Base-by-base conservation (phyloP, 2,113 vertebrate genomes). In the Sorex araneus region DNA sequence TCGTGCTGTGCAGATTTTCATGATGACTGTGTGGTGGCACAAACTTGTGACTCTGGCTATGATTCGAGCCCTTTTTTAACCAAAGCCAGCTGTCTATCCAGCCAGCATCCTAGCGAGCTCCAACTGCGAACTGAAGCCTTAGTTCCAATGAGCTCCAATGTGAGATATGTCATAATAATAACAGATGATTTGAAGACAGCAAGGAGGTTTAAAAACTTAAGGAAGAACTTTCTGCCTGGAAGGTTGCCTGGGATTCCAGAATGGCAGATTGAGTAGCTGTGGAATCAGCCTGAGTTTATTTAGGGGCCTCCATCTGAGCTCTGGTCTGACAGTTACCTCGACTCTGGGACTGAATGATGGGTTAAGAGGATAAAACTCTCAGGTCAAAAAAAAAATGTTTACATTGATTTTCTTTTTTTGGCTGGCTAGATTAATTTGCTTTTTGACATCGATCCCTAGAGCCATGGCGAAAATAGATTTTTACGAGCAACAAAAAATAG, bases 401-500 rank as follows among this genome's bases (percentile, higher is more conserved):
- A 64, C 9, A n/a, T 23, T 47, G 36, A 85, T 83, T 89, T 43
- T 91, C 92, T 78, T 67, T 90, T 76, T 16, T 43, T 32, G 6
- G 3, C 27, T 50, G 6, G 63, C 83, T 27, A 83, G 64, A 73
- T 70, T 66, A 89, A 88, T 34, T 84, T 91, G 84, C 19, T 75
- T 19, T 88, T 80, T 60, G 89, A 75, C 16, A 34, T 87, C 6
- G 32, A 45, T 86, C 75, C 43, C 50, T 47, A 43, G 63, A 86
- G 15, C 34, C n/a, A 19, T 71, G 27, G 6, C 60, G 71, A 75
- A 75, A 63, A 76, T 63, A 13, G 47, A 73, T 92, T 94, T 60
- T 87, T 84, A 88, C 76, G 87, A 89, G 34, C 73, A 88, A 67
- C n/a, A n/a, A 16, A 91, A 84, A 63, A 7, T 69, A 90, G 25